Conservation (phyloP, 2,113 vertebrate species). For the Eretmochelys imbricata region DNA sequence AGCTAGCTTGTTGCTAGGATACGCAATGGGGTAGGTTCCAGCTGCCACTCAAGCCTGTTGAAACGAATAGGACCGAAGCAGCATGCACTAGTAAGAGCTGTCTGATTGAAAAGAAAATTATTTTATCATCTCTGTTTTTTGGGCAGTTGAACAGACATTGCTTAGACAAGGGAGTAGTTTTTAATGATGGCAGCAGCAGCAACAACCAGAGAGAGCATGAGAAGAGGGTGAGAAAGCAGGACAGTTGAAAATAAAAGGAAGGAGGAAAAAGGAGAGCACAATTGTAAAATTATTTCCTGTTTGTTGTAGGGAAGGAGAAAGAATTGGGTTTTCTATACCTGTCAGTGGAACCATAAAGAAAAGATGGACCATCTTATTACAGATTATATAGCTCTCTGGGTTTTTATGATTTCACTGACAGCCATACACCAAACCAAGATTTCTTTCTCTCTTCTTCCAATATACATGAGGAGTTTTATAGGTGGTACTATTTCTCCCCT, state of each 20-base stretch:
- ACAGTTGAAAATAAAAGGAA: neutral
- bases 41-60: slow-evolving; percentile 10
- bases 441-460: neutral
- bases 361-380: slow-evolving; percentile 40
- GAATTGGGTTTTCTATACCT: slow-evolving; percentile 31
- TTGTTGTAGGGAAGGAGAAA: slow-evolving; percentile 39
- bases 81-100: neutral
- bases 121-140: neutral
- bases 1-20: slow-evolving; percentile 27
- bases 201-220: neutral
- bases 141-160: neutral
- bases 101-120: neutral
- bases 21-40: neutral
- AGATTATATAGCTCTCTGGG: slow-evolving; percentile 24
- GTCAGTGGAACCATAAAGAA: slow-evolving; percentile 51
- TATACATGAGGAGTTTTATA: neutral
- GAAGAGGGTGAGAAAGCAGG: neutral
- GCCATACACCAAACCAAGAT: neutral
- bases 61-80: neutral
- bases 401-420: slow-evolving; percentile 49
- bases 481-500: neutral
- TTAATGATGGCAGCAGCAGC: neutral
- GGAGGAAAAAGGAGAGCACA: neutral
- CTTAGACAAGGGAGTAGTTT: neutral
- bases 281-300: slow-evolving; percentile 8